Evolutionary conservation across 2,797 vertebrate species (phyloP).

Genomic region (Amphiprion clarkii): DNA sequence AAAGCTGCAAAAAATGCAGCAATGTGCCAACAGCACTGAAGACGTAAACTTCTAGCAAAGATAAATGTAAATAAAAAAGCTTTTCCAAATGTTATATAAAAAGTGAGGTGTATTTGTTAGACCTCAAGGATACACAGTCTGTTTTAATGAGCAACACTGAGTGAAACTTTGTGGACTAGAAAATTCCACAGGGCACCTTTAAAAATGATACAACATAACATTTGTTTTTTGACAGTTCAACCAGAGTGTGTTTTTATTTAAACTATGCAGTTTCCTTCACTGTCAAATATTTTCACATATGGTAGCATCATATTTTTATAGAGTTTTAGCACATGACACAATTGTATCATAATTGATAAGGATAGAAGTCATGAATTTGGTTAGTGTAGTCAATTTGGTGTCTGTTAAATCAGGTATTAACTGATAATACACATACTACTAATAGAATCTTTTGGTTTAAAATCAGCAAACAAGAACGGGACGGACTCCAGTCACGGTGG

Average conservation of each 20-base stretch:
- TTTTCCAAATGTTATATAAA: neutral
- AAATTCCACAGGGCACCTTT: constrained; percentile 19
- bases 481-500: constrained; percentile 35
- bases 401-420: neutral
- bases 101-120: neutral
- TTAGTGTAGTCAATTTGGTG: neutral
- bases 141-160: constrained; percentile 12
- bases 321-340: neutral
- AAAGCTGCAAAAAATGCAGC: neutral
- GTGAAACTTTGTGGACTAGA: neutral
- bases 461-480: constrained; percentile 30
- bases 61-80: neutral
- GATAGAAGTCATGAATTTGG: neutral
- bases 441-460: constrained; percentile 15
- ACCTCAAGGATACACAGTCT: neutral
- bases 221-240: neutral
- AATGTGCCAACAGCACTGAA: neutral
- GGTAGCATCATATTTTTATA: neutral
- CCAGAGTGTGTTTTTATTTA: neutral
- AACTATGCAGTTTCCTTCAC: neutral
- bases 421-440: neutral
- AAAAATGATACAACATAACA: neutral
- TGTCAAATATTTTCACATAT: neutral
- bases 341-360: neutral
- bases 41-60: neutral